These are phyloP conservation scores for Holacanthella duospinosa DNA, from an alignment of 2,888 invertebrate species.

Conservation along the genomic window DNA sequence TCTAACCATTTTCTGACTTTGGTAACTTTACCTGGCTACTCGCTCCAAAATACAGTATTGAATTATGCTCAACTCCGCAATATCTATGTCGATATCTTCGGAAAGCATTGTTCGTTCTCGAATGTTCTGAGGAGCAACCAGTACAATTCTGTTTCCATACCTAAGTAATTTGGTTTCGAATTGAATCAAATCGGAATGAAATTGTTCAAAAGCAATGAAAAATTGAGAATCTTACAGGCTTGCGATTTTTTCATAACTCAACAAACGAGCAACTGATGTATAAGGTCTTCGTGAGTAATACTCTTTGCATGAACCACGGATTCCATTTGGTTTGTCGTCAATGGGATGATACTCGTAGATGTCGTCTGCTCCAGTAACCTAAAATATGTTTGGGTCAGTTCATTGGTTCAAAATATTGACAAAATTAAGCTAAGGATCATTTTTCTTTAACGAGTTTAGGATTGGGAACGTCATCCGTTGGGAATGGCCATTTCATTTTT, in stretches of 20 bases:
- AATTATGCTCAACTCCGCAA: slow-evolving; percentile 46
- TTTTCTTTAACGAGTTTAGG: background rate
- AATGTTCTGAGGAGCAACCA: slow-evolving; percentile 57
- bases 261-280: slow-evolving; percentile 42
- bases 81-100: slow-evolving; percentile 42
- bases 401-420: too few relatives aligned
- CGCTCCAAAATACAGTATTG: slow-evolving; percentile 63
- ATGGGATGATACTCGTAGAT: slow-evolving; percentile 26
- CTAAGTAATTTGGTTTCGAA: slow-evolving; percentile 40
- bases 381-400: background rate
- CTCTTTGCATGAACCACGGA: slow-evolving; percentile 57
- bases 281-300: slow-evolving; percentile 52
- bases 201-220: slow-evolving; percentile 3
- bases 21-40: slow-evolving; percentile 51
- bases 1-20: too few relatives aligned
- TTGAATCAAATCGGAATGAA: background rate
- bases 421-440: background rate
- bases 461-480: too few relatives aligned
- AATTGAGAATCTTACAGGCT: slow-evolving; percentile 39
- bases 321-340: slow-evolving; percentile 19
- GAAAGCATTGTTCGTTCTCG: slow-evolving; percentile 50
- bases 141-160: slow-evolving; percentile 54
- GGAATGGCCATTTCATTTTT: too few relatives aligned
- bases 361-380: slow-evolving; percentile 25
- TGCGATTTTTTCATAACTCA: slow-evolving; percentile 36